Conservation (phyloP, 2,888 invertebrate species). For the Orthosia incerta region DNA sequence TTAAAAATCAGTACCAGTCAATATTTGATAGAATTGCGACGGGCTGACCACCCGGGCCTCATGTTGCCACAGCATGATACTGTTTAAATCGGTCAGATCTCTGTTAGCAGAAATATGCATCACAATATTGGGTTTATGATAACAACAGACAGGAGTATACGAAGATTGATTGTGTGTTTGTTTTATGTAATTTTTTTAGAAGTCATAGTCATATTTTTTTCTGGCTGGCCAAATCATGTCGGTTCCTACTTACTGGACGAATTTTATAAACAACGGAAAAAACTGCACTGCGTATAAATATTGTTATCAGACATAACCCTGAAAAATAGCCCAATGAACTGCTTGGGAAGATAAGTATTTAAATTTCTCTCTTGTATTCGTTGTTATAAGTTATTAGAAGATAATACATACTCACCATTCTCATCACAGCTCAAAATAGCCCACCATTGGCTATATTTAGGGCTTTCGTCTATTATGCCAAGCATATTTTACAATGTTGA, state of each 20-base stretch:
- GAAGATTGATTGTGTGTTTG: constrained; percentile 45
- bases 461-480: neutral
- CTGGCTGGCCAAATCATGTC: neutral
- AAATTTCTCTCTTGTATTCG: neutral
- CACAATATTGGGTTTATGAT: constrained; percentile 56
- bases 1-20: constrained; percentile 3
- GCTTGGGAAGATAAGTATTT: constrained; percentile 11
- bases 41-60: constrained; percentile 22
- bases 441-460: neutral
- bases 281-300: constrained; percentile 3
- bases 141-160: constrained; percentile 23
- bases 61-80: constrained; percentile 21
- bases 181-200: neutral
- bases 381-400: no score
- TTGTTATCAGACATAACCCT: constrained; percentile 19
- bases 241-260: neutral
- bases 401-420: neutral
- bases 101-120: constrained; percentile 20
- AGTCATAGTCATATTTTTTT: neutral
- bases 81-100: constrained; percentile 32
- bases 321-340: constrained; percentile 4
- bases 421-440: neutral
- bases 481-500: neutral
- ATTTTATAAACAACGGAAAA: neutral
- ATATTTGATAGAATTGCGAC: constrained; percentile 19